Conservation (phyloP, 2,113 vertebrate species). For the Scytalopus superciliaris region DNA sequence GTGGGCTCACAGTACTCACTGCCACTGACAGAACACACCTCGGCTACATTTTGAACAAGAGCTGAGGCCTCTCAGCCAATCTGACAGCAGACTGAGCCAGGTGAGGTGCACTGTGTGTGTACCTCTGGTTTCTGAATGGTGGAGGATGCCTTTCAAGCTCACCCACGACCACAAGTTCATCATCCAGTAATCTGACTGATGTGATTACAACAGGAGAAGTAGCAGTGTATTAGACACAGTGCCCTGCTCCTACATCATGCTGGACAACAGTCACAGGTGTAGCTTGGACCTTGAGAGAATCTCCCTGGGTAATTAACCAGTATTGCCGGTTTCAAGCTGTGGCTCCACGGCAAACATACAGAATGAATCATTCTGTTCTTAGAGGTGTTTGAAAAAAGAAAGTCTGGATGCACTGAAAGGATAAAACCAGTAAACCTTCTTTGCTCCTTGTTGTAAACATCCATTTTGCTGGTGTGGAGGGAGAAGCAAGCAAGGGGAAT, state of each 20-base stretch:
- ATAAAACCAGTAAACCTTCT: neutral
- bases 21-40: neutral
- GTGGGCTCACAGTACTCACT: neutral
- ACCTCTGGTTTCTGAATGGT: neutral
- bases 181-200: neutral
- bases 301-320: neutral
- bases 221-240: neutral
- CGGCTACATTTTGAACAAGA: neutral
- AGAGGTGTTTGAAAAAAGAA: neutral
- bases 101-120: neutral
- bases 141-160: neutral
- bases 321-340: neutral
- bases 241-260: neutral
- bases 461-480: neutral
- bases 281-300: fast-evolving
- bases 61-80: neutral
- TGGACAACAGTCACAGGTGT: neutral
- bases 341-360: neutral
- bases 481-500: neutral
- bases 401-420: neutral
- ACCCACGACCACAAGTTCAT: neutral
- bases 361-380: neutral
- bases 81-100: neutral
- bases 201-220: neutral
- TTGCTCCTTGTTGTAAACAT: neutral